Conservation (phyloP, 1,140 invertebrate genomes). For the Apis florea region DNA sequence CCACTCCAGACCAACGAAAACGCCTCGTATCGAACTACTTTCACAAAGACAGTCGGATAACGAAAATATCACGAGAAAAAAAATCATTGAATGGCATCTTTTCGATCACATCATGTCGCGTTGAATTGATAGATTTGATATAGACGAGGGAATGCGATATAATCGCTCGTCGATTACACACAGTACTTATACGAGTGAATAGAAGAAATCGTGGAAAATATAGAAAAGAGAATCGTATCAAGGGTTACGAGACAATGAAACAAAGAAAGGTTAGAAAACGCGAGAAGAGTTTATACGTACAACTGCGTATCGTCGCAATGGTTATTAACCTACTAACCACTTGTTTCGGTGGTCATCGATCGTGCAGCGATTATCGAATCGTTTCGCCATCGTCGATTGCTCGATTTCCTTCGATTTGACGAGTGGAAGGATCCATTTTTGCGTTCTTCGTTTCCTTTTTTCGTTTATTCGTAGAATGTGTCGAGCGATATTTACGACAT, state of each 20-base stretch:
- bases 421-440: not conserved
- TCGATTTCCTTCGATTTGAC: not conserved
- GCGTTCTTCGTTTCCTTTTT: not conserved
- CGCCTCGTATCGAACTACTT: no score
- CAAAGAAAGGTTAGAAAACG: not conserved
- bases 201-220: not conserved
- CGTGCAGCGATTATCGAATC: conserved; percentile 1
- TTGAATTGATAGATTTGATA: not conserved
- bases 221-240: not conserved
- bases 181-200: not conserved
- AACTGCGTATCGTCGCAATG: conserved; percentile 31
- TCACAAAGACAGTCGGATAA: not conserved
- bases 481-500: not conserved
- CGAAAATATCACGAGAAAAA: not conserved
- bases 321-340: conserved; percentile 7
- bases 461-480: conserved; percentile 5
- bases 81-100: not conserved
- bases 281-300: not conserved
- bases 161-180: not conserved
- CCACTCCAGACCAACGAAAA: not conserved
- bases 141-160: not conserved
- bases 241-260: not conserved
- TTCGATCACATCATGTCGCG: not conserved
- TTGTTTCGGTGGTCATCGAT: conserved; percentile 11
- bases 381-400: conserved; percentile 10